Conservation (phyloP, 1,140 invertebrate species). For the Cotesia glomerata region DNA sequence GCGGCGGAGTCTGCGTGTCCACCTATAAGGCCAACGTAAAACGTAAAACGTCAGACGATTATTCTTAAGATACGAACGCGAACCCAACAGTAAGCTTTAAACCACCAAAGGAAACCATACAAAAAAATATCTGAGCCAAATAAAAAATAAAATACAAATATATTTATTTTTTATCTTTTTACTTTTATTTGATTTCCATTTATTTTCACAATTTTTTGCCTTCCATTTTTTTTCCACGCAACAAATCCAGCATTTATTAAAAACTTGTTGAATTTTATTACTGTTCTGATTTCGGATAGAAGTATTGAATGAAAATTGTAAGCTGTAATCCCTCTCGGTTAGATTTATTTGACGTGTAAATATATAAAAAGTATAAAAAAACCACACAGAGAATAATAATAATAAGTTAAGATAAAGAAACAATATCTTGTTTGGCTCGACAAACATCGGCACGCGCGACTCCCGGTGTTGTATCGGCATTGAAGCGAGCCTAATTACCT, state of each 20-base stretch:
- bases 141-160: too few relatives aligned
- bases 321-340: too few relatives aligned
- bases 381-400: background rate
- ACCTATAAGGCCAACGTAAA: background rate
- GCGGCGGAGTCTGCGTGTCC: too few relatives aligned
- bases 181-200: too few relatives aligned
- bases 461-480: slow-evolving; percentile 23
- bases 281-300: too few relatives aligned
- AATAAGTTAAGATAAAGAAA: slow-evolving; percentile 12
- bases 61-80: slow-evolving; percentile 14
- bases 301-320: too few relatives aligned
- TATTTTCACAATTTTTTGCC: too few relatives aligned
- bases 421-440: slow-evolving; percentile 52
- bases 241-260: too few relatives aligned
- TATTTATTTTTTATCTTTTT: too few relatives aligned
- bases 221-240: too few relatives aligned
- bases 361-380: slow-evolving; percentile 9
- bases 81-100: background rate
- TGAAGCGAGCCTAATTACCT: slow-evolving; percentile 39
- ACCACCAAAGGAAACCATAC: slow-evolving; percentile 7
- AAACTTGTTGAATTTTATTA: too few relatives aligned
- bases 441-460: slow-evolving; percentile 51
- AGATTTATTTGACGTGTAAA: too few relatives aligned
- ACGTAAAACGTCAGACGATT: slow-evolving; percentile 28
- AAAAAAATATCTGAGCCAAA: background rate